phyloP scores from a whole-genome alignment of 2,797 vertebrate genomes.

The Mormyrops attenuatus region DNA sequence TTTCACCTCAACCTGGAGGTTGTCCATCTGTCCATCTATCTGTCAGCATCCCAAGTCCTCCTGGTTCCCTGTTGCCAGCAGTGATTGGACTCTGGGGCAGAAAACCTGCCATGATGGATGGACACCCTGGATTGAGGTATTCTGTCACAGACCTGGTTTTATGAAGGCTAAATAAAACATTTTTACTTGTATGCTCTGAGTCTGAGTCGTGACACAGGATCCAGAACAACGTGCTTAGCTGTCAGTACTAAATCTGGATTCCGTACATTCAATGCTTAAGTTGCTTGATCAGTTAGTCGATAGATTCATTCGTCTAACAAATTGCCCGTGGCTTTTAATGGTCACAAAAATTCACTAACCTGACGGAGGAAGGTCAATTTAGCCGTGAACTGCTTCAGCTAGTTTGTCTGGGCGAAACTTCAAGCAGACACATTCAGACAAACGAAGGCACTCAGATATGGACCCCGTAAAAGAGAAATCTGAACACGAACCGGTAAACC shows the following conservation, averaged over 20 bases:
- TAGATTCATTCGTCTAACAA: neutral
- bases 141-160: neutral
- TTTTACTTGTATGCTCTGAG: neutral
- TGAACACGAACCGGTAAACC: neutral
- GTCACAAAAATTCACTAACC: neutral
- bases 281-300: neutral
- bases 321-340: neutral
- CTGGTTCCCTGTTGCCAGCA: neutral
- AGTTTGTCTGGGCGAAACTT: neutral
- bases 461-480: neutral
- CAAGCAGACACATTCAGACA: neutral
- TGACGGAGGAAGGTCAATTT: neutral
- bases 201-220: neutral
- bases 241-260: neutral
- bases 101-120: neutral
- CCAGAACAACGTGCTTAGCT: neutral
- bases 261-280: neutral
- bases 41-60: neutral
- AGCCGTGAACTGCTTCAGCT: neutral
- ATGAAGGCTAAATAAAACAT: neutral
- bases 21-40: neutral
- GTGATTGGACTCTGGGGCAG: neutral
- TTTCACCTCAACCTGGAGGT: neutral
- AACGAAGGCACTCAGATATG: neutral
- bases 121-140: neutral